These are phyloP conservation scores for Parasteatoda tepidariorum DNA, from an alignment of 1,140 invertebrate genomes.

Conservation along the genomic window DNA sequence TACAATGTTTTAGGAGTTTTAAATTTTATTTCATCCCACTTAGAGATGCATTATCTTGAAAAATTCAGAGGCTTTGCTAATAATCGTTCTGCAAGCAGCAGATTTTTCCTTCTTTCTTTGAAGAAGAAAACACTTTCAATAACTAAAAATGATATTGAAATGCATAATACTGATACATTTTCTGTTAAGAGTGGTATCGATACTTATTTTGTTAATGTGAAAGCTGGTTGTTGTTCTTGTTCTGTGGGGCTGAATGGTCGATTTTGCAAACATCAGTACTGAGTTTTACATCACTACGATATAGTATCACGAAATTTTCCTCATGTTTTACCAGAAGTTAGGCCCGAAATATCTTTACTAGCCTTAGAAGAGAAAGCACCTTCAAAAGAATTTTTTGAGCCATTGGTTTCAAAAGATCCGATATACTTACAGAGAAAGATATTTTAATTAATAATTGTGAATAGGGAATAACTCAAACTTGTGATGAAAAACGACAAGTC, in stretches of 20 bases:
- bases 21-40: background rate
- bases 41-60: background rate
- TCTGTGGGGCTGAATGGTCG: background rate
- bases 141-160: background rate
- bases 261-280: constrained; percentile 2
- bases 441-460: too few species aligned
- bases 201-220: background rate
- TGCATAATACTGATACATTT: background rate
- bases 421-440: too few species aligned
- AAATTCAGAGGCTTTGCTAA: background rate
- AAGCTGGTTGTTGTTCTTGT: constrained; percentile 1
- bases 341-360: too few species aligned
- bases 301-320: background rate
- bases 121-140: background rate
- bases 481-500: too few species aligned
- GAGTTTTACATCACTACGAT: background rate
- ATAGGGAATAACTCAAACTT: too few species aligned
- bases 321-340: background rate
- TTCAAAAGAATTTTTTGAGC: background rate
- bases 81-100: background rate
- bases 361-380: background rate
- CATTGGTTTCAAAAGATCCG: too few species aligned
- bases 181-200: too few species aligned
- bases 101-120: background rate
- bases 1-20: constrained; percentile 9